Conservation (phyloP, 2,113 vertebrate genomes). For the Struthio camelus region DNA sequence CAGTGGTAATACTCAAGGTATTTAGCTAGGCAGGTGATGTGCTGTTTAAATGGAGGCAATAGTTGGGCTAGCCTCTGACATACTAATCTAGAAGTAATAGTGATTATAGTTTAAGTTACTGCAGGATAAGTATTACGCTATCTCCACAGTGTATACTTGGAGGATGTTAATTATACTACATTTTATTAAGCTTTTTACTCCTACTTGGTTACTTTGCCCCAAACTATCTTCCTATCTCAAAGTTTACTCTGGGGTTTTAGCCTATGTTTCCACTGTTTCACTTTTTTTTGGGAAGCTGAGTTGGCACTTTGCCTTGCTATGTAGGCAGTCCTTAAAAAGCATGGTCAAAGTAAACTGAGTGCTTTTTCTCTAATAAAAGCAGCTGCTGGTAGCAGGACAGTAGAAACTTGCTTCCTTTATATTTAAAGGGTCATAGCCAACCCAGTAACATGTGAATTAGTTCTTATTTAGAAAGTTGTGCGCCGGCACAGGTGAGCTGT, state of each 20-base stretch:
- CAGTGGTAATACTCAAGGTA: no score
- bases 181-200: not conserved
- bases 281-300: not conserved
- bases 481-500: not conserved
- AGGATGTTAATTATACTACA: not conserved
- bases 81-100: not conserved
- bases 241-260: not conserved
- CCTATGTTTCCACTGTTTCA: not conserved
- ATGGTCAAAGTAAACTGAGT: not conserved
- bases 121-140: no score
- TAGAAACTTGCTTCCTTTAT: rapidly evolving
- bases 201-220: not conserved
- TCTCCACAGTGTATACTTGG: not conserved
- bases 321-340: not conserved
- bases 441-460: rapidly evolving
- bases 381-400: not conserved
- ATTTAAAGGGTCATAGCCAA: not conserved
- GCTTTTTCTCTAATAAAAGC: not conserved
- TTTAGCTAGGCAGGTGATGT: no score
- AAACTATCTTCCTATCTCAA: not conserved
- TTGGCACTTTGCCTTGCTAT: no score
- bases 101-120: no score
- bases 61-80: no score
- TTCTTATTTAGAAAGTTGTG: not conserved
- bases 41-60: no score